phyloP scores from a whole-genome alignment of 2,888 invertebrate species.

The Dicyrtomina minuta region DNA sequence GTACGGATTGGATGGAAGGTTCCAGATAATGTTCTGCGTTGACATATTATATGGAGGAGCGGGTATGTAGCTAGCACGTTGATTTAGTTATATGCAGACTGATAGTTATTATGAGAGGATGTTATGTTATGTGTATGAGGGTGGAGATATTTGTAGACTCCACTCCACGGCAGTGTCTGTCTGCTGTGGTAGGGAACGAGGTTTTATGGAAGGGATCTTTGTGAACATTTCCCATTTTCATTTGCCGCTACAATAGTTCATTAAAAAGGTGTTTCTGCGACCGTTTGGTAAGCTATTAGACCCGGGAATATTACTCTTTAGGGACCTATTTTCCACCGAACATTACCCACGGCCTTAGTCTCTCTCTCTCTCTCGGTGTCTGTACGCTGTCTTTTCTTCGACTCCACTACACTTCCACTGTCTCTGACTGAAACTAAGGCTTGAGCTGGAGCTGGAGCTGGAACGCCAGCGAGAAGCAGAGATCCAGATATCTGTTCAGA shows the following conservation, averaged over 20 bases:
- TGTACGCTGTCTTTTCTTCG: too few relatives aligned
- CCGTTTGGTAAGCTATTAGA: conserved; percentile 71
- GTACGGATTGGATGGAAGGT: background rate
- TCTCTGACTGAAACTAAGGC: conserved; percentile 23
- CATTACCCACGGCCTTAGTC: conserved; percentile 44
- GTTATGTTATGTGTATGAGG: background rate
- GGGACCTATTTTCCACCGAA: conserved; percentile 58
- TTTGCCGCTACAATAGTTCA: conserved; percentile 65
- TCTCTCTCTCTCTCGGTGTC: background rate
- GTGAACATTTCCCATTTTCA: conserved; percentile 57
- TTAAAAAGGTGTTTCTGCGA: conserved; percentile 73
- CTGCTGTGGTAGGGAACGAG: conserved; percentile 19
- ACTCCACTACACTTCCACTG: conserved; percentile 18
- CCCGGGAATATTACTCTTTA: conserved; percentile 62
- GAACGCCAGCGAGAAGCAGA: too few relatives aligned
- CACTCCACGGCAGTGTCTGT: background rate
- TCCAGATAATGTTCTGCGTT: too few relatives aligned
- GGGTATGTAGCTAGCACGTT: too few relatives aligned
- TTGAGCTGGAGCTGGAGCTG: too few relatives aligned
- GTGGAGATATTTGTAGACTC: background rate
- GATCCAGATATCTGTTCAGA: conserved; percentile 4
- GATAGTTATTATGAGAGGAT: too few relatives aligned
- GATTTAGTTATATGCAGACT: too few relatives aligned
- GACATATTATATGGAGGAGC: too few relatives aligned
- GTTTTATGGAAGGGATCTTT: conserved; percentile 43